Conservation (phyloP, 2,113 vertebrate species). For the Vicugna pacos region DNA sequence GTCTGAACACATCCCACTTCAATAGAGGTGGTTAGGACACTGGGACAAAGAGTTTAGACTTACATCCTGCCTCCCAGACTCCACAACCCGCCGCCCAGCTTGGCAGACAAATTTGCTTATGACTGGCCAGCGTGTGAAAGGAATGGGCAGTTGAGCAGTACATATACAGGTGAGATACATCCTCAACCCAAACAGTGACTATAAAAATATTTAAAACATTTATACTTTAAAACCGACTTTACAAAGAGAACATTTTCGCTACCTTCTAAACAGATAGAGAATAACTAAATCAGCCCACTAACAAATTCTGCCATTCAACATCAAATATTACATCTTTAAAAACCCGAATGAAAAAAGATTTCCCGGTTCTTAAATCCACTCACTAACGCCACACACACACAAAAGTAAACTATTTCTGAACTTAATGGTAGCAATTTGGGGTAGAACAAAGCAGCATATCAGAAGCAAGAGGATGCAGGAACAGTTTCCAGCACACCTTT, state of each 20-base stretch:
- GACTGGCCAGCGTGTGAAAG: background rate
- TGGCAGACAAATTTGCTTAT: background rate
- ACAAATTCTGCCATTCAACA: background rate
- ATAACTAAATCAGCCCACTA: background rate
- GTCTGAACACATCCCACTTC: background rate
- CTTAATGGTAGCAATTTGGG: background rate
- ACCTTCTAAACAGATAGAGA: background rate
- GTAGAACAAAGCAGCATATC: background rate
- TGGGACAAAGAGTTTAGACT: background rate
- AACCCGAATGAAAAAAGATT: background rate
- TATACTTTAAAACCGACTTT: background rate
- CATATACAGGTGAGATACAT: background rate
- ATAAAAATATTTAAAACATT: background rate
- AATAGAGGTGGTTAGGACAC: accelerated
- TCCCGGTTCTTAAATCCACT: background rate
- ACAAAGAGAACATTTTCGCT: background rate
- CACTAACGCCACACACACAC: background rate
- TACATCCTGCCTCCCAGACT: background rate
- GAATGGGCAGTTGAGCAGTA: background rate
- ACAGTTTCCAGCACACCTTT: background rate
- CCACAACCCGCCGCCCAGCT: no score
- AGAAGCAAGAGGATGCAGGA: background rate
- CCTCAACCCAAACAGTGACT: background rate
- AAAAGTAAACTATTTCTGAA: background rate
- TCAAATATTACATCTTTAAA: background rate